Base-by-base conservation (phyloP, 2,113 vertebrate species). In the Arothron firmamentum region DNA sequence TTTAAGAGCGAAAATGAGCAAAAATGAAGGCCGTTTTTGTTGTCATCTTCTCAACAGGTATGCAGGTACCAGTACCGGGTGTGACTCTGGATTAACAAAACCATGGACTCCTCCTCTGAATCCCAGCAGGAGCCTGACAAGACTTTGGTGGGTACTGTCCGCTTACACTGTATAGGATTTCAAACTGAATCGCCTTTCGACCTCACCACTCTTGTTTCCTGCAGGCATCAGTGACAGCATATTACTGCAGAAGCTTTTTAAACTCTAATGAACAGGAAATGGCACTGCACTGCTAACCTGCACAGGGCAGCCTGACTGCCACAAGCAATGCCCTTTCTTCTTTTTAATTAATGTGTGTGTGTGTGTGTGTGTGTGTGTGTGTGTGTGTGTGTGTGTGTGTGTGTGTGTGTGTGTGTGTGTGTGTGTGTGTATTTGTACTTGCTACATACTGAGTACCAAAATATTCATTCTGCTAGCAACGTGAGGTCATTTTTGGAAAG, bases 51-150 rank as follows among this genome's bases (percentile, higher is more conserved):
- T 10, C 60, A 8, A 65, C 81, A 89, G 88, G 74, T 46, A 90
- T 90, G 88, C 74, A 60, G 64, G 51, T 28, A 51, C 49, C 71
- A n/a, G 62, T 86, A 75, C 83, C 66, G 38, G 28, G 51, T 53
- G 63, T 46, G 66, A 63, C 70, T 65, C 65, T 60, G 84, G 75
- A 74, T 74, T 19, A 51, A 42, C 57, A 62, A 59, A 6, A 77
- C 55, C 77, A 90, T 91, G 88, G 89, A 91, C 78, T 83, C 82
- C 51, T 84, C 85, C 51, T 82, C 86, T 1, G 88, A 91, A 64
- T 79, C 81, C 67, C 88, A 87, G 73, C 85, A 76, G 72, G 89
- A 90, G 66, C 74, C 86, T 38, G 83, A 89, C 66, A 85, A 80
- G 76, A 75, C 86, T 82, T 79, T 87, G 88, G 89, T 91, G 68